Evolutionary conservation across 2,888 invertebrate species (phyloP).

Genomic region (Plusia festucae): DNA sequence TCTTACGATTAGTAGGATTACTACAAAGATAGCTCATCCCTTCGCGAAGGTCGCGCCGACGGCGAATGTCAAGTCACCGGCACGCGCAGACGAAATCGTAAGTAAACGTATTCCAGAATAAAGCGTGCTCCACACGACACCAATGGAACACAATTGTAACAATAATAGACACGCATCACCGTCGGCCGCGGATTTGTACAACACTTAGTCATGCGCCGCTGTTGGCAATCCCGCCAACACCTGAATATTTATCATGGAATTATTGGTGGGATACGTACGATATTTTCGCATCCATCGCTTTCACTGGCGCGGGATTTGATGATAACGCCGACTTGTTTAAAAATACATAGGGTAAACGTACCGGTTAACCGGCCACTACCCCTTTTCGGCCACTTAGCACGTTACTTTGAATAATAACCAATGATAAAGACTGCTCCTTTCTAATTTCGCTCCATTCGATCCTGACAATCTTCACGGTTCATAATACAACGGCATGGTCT

Average conservation of each 20-base stretch:
- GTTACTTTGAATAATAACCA: too few species aligned
- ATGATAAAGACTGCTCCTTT: too few species aligned
- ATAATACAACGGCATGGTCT: too few species aligned
- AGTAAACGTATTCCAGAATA: constrained; percentile 56
- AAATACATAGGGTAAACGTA: too few species aligned
- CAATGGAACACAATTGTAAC: constrained; percentile 59
- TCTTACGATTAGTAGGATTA: too few species aligned
- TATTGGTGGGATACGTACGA: constrained; percentile 47
- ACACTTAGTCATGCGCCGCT: constrained; percentile 52
- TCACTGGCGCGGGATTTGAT: neutral
- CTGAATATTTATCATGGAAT: constrained; percentile 59
- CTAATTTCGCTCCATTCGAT: too few species aligned
- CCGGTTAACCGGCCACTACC: too few species aligned
- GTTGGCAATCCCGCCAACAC: constrained; percentile 57
- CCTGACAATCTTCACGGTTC: too few species aligned
- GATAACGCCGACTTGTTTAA: neutral
- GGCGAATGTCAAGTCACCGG: constrained; percentile 44
- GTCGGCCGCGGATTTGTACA: constrained; percentile 41
- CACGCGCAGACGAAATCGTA: constrained; percentile 36
- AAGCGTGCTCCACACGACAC: constrained; percentile 68
- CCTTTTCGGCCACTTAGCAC: too few species aligned
- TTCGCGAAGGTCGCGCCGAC: constrained; percentile 36
- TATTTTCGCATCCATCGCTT: constrained; percentile 5
- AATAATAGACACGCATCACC: constrained; percentile 65
- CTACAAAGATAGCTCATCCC: constrained; percentile 5